Evolutionary conservation across 1,140 invertebrate species (phyloP).

Genomic region (Aphelenchoides fujianensis): DNA sequence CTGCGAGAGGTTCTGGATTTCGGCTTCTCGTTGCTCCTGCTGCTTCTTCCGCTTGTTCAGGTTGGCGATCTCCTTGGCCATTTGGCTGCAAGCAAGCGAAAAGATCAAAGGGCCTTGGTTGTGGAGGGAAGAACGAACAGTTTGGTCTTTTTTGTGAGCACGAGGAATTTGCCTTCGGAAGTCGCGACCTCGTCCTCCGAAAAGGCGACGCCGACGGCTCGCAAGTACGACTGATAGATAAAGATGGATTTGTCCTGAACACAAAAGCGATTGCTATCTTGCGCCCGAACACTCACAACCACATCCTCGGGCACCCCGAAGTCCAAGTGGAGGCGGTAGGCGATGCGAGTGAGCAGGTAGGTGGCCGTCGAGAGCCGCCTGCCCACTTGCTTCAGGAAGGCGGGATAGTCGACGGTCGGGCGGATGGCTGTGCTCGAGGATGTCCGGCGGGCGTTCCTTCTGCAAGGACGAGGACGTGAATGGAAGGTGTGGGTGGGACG

Average conservation of each 20-base stretch:
- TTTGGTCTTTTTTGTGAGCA: background rate
- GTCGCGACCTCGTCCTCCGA: background rate
- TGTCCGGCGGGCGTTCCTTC: background rate
- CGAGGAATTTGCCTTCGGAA: background rate
- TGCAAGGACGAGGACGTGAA: background rate
- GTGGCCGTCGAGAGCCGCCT: background rate
- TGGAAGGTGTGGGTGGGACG: too few species aligned
- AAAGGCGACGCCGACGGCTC: background rate
- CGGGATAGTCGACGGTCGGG: background rate
- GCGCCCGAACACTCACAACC: background rate
- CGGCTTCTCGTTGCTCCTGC: background rate
- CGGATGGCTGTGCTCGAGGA: background rate
- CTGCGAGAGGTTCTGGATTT: background rate
- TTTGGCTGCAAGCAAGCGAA: background rate
- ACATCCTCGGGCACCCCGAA: background rate
- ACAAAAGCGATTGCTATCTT: background rate
- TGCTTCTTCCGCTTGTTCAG: background rate
- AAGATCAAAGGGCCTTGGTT: too few species aligned
- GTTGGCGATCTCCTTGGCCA: background rate
- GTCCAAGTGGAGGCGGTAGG: background rate
- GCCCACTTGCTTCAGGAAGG: background rate
- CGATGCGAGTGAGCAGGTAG: background rate
- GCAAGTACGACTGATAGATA: background rate
- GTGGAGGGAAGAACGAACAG: background rate
- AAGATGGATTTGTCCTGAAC: background rate